These are phyloP conservation scores for Mesitornis unicolor DNA, from an alignment of 2,113 vertebrate genomes.

Conservation along the genomic window DNA sequence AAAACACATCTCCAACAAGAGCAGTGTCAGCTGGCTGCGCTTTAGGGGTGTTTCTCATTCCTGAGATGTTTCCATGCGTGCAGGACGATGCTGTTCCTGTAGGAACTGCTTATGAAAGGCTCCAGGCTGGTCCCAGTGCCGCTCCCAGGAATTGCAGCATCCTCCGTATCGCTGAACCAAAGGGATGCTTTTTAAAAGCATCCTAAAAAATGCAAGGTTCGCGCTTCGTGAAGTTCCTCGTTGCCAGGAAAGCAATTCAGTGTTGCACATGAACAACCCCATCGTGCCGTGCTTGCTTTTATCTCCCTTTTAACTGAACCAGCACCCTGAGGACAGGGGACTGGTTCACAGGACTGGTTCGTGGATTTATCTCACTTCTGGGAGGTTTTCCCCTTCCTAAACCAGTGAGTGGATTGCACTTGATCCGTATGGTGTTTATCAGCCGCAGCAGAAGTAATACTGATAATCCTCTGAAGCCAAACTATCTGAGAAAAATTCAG, in stretches of 20 bases:
- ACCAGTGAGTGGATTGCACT: not conserved
- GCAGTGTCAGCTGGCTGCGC: not conserved
- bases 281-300: not conserved
- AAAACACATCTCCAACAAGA: not conserved
- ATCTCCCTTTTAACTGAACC: not conserved
- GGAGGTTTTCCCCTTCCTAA: not conserved
- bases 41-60: not conserved
- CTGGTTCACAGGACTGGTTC: not conserved
- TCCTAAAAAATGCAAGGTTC: not conserved
- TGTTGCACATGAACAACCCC: not conserved
- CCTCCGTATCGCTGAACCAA: not conserved
- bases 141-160: not conserved
- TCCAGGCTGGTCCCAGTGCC: fast-evolving
- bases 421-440: conserved; percentile 14
- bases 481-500: not conserved
- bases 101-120: not conserved
- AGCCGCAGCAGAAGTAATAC: not conserved
- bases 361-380: conserved; percentile 2
- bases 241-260: not conserved
- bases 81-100: not conserved
- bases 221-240: not conserved
- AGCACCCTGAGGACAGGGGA: not conserved
- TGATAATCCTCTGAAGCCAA: conserved; percentile 3
- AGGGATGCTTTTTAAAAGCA: not conserved
- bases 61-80: not conserved